These are phyloP conservation scores for Gulo gulo DNA, from an alignment of 2,113 vertebrate genomes.

Conservation along the genomic window DNA sequence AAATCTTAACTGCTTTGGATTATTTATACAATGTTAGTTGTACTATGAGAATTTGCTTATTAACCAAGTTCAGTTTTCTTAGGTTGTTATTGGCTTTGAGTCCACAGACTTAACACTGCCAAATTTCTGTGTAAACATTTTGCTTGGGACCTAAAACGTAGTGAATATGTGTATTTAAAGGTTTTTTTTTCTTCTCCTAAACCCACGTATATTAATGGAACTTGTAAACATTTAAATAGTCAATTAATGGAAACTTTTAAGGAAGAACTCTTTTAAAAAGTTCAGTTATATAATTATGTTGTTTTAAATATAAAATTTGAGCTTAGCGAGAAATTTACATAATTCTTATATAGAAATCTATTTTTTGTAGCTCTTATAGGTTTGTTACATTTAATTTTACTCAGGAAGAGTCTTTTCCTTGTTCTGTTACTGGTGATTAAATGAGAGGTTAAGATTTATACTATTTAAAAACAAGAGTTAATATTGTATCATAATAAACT, in stretches of 20 bases:
- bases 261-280: conserved; percentile 33
- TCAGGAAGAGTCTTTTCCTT: background rate
- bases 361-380: conserved; percentile 5
- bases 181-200: background rate
- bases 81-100: conserved; percentile 32
- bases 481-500: background rate
- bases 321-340: background rate
- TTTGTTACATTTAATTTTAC: conserved; percentile 8
- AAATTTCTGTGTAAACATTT: conserved; percentile 60
- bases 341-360: background rate
- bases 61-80: conserved; percentile 39
- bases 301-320: conserved; percentile 39
- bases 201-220: conserved; percentile 47
- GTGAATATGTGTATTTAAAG: conserved; percentile 46
- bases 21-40: conserved; percentile 17
- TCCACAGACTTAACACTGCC: conserved; percentile 34
- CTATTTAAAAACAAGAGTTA: background rate
- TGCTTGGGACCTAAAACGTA: conserved; percentile 57
- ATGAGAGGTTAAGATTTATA: background rate
- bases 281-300: background rate
- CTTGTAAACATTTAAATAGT: conserved; percentile 54
- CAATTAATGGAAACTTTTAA: conserved; percentile 53
- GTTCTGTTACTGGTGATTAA: conserved; percentile 6
- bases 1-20: conserved; percentile 26
- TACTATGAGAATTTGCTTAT: conserved; percentile 43